These are phyloP conservation scores for Drosophila quasianomalipes DNA, from an alignment of 2,888 invertebrate genomes.

Conservation along the genomic window DNA sequence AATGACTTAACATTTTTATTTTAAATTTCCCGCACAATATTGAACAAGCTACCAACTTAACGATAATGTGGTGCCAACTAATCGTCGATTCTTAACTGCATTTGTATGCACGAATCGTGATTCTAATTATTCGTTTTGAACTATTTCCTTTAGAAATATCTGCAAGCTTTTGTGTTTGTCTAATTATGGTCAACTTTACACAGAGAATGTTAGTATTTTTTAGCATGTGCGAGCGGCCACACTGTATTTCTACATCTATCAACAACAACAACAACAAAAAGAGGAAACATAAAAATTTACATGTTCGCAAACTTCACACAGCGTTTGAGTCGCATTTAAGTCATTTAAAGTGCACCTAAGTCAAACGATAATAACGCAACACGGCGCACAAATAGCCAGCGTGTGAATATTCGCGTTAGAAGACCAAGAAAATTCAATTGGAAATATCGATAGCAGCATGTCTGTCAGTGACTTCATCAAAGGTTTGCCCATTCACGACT, in stretches of 20 bases:
- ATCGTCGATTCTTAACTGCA: background rate
- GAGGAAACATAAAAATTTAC: constrained; percentile 15
- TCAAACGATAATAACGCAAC: background rate
- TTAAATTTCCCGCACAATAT: background rate
- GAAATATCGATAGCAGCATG: constrained; percentile 81
- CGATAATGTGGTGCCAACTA: background rate
- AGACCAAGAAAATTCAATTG: constrained; percentile 6
- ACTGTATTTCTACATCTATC: constrained; percentile 27
- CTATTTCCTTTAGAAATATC: background rate
- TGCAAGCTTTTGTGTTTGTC: too few species aligned
- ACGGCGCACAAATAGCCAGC: constrained; percentile 26
- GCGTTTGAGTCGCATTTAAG: constrained; percentile 9
- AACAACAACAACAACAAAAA: constrained; percentile 33
- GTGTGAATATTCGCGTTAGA: background rate
- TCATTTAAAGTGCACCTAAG: background rate
- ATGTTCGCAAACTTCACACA: constrained; percentile 7
- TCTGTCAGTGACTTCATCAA: constrained; percentile 96
- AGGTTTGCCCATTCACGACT: constrained; percentile 95
- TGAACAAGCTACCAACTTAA: background rate
- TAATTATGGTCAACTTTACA: background rate
- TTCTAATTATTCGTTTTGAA: background rate
- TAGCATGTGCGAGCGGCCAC: constrained; percentile 25
- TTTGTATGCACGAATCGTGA: background rate
- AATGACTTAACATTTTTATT: background rate
- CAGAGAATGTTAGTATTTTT: background rate